Evolutionary conservation across 1,140 invertebrate genomes (phyloP), one percentile per base, ranked within the genome.

Genomic region (Sarcophaga peregrina): DNA sequence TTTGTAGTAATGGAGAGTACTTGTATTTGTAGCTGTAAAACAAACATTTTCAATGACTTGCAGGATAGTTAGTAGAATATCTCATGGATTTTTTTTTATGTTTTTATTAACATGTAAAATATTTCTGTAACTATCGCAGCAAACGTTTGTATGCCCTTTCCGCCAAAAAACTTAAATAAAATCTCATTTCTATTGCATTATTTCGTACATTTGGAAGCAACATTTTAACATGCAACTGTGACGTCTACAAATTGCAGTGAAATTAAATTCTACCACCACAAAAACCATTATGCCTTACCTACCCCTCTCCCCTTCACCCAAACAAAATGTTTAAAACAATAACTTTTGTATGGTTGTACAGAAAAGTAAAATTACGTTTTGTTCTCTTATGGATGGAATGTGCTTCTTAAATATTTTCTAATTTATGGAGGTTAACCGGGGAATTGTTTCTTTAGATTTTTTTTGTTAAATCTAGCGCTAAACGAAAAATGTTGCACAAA

Each of bases 271-370:
- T 15, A 58, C 54, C 11, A 58, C 54, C 54, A 58, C 54, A 58
- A 11, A 58, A n/a, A 58, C 54, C 54, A 37, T 37, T 37, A 37
- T 37, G 13, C 54, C 5, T 13, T n/a, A 58, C 0, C 54, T 13
- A n/a, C 25, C 25, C 25, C 25, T 37, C 25, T 37, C 25, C 25
- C 25, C 25, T 4, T 37, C 25, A 2, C 4, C 4, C 25, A 37
- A 37, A 37, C 25, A 37, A 58, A 58, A 58, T 58, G 54, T 58
- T 58, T n/a, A n/a, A 58, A 58, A 58, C 54, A 58, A 58, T 58
- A 58, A 58, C 5, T n/a, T 58, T n/a, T 7, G n/a, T 58, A 58
- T 58, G 54, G n/a, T 37, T 37, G 25, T 37, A 13, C 7, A 15
- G 10, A n/a, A 58, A 13, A 58, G 54, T 5, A n/a, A 58, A 58